Percentiles rank a stretch among this genome's conserved stretches.
Conservation (phyloP, 2,888 invertebrate genomes). For the Oscheius sp. region DNA sequence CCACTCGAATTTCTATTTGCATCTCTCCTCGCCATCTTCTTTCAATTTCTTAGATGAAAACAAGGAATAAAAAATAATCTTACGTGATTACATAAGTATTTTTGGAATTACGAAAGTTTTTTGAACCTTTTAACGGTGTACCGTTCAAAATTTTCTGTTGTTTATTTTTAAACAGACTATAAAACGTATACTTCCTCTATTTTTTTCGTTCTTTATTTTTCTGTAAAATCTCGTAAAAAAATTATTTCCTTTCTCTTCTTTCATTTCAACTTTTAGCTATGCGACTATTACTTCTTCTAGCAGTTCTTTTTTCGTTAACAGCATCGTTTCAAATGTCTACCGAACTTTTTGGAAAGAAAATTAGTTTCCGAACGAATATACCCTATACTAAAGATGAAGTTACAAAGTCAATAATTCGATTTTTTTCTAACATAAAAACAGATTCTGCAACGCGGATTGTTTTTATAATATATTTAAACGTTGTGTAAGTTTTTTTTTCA, state of each 20-base stretch:
- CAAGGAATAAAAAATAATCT: too few relatives aligned
- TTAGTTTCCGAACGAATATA: constrained; percentile 18
- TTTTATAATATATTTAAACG: constrained; percentile 22
- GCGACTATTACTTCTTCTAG: background rate
- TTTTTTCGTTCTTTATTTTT: background rate
- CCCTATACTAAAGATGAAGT: constrained; percentile 12
- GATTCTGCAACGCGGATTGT: constrained; percentile 18
- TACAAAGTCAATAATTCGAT: background rate
- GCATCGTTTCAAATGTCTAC: constrained; percentile 13
- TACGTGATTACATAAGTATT: background rate
- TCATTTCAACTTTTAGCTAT: background rate
- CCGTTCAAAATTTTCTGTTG: too few relatives aligned
- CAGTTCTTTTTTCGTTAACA: background rate
- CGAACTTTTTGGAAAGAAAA: constrained; percentile 3
- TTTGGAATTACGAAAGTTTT: background rate
- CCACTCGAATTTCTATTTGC: too few relatives aligned
- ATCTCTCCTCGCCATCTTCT: too few relatives aligned
- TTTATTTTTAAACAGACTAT: background rate
- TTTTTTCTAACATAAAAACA: constrained; percentile 6
- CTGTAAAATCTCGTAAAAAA: too few relatives aligned
- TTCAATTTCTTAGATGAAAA: too few relatives aligned
- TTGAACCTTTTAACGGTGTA: background rate
- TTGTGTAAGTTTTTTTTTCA: constrained; percentile 7
- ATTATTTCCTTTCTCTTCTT: too few relatives aligned
- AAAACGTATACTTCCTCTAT: background rate